These are phyloP conservation scores for Argyresthia albistria DNA, from an alignment of 2,888 invertebrate genomes.

Conservation along the genomic window DNA sequence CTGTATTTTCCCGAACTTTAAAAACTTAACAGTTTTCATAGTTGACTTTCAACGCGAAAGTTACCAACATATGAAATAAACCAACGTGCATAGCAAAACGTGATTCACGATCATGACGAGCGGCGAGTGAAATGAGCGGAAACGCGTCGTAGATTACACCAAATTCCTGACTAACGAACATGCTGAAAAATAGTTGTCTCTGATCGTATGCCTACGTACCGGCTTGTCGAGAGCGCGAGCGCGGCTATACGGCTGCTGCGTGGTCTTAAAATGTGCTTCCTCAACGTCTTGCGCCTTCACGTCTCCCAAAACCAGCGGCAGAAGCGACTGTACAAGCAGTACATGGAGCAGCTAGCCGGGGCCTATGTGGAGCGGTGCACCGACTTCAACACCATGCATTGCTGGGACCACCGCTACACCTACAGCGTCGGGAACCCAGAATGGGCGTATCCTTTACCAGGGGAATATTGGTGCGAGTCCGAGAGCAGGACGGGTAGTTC, in stretches of 20 bases:
- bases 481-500: conserved; percentile 31
- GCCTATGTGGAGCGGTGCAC: conserved; percentile 58
- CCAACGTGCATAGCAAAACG: conserved; percentile 5
- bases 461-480: conserved; percentile 42
- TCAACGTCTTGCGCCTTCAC: conserved; percentile 69
- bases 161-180: conserved; percentile 38
- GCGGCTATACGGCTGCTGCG: conserved; percentile 27
- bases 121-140: background rate
- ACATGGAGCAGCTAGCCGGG: conserved; percentile 59
- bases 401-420: conserved; percentile 38
- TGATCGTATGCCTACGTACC: conserved; percentile 43
- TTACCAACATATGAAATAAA: conserved; percentile 35
- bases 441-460: conserved; percentile 40
- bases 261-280: conserved; percentile 65
- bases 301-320: conserved; percentile 65
- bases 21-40: conserved; percentile 27
- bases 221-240: conserved; percentile 29
- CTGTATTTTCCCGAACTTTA: too few species aligned
- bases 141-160: conserved; percentile 9
- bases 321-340: conserved; percentile 64
- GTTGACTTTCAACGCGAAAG: conserved; percentile 54
- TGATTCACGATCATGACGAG: background rate
- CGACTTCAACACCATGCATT: conserved; percentile 35
- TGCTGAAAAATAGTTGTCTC: conserved; percentile 28
- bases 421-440: conserved; percentile 38